Conservation (phyloP, 2,113 vertebrate species). For the Chaetura pelagica region DNA sequence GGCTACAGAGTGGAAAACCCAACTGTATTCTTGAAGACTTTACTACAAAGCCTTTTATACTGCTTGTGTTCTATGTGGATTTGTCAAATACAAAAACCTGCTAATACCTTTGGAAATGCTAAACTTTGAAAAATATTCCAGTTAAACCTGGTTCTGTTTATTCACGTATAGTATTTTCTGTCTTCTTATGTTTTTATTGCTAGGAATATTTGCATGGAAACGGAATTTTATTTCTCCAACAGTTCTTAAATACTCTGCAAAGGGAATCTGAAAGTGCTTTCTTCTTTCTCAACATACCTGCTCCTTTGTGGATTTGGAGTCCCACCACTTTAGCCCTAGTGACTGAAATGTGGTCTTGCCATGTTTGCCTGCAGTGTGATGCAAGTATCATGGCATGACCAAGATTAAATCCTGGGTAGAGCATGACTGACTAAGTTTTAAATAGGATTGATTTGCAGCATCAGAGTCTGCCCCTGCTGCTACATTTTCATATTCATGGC, state of each 20-base stretch:
- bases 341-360: not conserved
- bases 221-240: not conserved
- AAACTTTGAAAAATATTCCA: not conserved
- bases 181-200: not conserved
- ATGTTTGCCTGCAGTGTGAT: not conserved
- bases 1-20: not conserved
- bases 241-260: not conserved
- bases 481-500: not conserved
- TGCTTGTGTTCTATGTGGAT: not conserved
- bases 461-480: not conserved
- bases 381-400: not conserved
- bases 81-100: not conserved
- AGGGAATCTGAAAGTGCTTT: not conserved
- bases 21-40: not conserved
- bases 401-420: not conserved
- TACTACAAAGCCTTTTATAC: conserved; percentile 4
- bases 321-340: not conserved
- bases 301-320: not conserved
- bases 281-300: not conserved
- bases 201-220: not conserved
- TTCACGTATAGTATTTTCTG: not conserved
- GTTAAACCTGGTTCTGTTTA: not conserved
- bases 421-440: not conserved
- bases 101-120: not conserved
- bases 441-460: not conserved